A percentile compares a stretch with the other conserved stretches of the same genome.
phyloP scores from a whole-genome alignment of 2,888 invertebrate species.

The Neoascia interrupta region DNA sequence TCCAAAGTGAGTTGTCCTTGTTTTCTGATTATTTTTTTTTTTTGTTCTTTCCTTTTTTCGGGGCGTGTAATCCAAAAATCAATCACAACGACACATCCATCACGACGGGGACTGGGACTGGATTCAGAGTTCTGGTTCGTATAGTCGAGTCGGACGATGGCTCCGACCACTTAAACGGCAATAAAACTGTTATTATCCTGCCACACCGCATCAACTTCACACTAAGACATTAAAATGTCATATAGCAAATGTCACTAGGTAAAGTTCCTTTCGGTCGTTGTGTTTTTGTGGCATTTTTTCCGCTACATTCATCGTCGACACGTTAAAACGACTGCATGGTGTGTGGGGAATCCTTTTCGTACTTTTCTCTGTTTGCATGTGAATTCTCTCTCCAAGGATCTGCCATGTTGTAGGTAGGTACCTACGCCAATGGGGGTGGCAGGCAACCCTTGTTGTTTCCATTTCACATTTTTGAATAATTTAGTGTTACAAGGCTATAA shows the following conservation, averaged over 20 bases:
- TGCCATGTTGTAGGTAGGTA: background rate
- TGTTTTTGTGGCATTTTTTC: slow-evolving; percentile 48
- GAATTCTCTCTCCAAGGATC: slow-evolving; percentile 35
- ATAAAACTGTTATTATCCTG: slow-evolving; percentile 69
- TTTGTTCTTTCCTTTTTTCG: background rate
- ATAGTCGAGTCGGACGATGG: background rate
- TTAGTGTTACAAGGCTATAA: slow-evolving; percentile 70
- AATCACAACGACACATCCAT: slow-evolving; percentile 52
- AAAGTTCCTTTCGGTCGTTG: slow-evolving; percentile 2
- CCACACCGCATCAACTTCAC: slow-evolving; percentile 66
- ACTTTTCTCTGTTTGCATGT: slow-evolving; percentile 36
- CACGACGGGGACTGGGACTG: background rate
- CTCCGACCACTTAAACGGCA: slow-evolving; percentile 59
- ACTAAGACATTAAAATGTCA: slow-evolving; percentile 66
- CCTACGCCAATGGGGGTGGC: background rate
- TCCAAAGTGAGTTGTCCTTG: background rate
- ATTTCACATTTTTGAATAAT: slow-evolving; percentile 70
- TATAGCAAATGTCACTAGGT: slow-evolving; percentile 60
- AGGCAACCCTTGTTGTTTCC: slow-evolving; percentile 61
- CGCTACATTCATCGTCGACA: slow-evolving; percentile 56
- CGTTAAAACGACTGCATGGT: background rate
- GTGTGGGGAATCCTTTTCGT: slow-evolving; percentile 34
- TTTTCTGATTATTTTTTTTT: slow-evolving; percentile 2
- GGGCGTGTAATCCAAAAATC: slow-evolving; percentile 28
- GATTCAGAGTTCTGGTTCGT: slow-evolving; percentile 33